Base-by-base conservation (phyloP, 1,140 invertebrate species). In the Eufriesea mexicana region DNA sequence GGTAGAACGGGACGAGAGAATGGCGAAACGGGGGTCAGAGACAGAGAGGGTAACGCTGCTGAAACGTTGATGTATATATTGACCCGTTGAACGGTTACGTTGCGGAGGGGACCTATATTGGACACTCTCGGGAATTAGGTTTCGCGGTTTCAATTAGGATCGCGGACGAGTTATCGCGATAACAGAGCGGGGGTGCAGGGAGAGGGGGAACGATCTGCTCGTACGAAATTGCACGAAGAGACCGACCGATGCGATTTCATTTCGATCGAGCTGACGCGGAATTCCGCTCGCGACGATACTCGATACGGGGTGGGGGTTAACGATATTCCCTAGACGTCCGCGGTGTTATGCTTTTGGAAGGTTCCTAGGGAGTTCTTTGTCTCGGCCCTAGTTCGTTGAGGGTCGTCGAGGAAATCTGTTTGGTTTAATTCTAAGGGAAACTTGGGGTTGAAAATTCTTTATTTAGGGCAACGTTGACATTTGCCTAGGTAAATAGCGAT, bases 91-190 rank as follows among this genome's bases (percentile, higher is more conserved):
- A 82, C 79, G 62, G 79, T 66, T 49, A 75, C 79, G 51, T 9
- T 57, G 42, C 51, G 42, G 28, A 76, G 79, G 73, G 79, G 73
- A 82, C 71, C 79, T 82, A 82, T 82, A 82, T 82, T 82, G 79
- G 79, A 82, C 79, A 82, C 79, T 82, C 79, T 82, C 79, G 79
- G 79, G 79, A 82, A 82, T 82, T 82, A 82, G 79, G 79, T 82
- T 82, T 82, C 79, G 79, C 79, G 79, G 79, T 82, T 82, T 82
- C 79, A 82, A 82, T 82, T 82, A 82, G 79, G 79, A 82, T 82
- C 79, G 79, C 55, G 81, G 82, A 78, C 79, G 75, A 86, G 77
- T 79, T 79, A 71, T 83, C 79, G 79, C 79, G 72, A 61, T 74
- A 79, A 84, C 73, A 71, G 81, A 76, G 62, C 28, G 10, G 20